These are phyloP conservation scores for Lanius ludovicianus DNA, from an alignment of 2,113 vertebrate genomes.

Conservation along the genomic window DNA sequence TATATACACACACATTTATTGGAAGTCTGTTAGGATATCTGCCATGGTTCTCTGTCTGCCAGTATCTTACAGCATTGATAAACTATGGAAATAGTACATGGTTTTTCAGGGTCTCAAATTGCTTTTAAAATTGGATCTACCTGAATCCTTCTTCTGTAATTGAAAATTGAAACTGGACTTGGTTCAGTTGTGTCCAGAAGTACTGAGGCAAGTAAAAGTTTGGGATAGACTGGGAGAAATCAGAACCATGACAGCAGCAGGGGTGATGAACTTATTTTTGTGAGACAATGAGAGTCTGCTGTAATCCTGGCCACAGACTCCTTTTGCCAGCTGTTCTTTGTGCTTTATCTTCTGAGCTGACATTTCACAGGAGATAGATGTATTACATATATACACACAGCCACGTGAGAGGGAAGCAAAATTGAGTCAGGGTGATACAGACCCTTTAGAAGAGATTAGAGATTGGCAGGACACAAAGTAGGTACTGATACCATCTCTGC, in stretches of 20 bases:
- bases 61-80: not conserved
- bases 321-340: not conserved
- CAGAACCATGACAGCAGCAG: not conserved
- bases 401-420: not conserved
- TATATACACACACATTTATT: not conserved
- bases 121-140: not conserved
- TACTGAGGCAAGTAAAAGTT: not conserved
- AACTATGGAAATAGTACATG: not conserved
- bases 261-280: conserved; percentile 23
- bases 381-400: not conserved
- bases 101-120: not conserved
- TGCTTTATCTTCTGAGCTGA: conserved; percentile 3
- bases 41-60: not conserved
- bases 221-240: not conserved
- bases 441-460: not conserved
- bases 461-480: not conserved
- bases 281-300: not conserved
- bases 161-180: not conserved
- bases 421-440: not conserved
- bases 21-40: not conserved
- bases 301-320: not conserved
- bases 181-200: not conserved
- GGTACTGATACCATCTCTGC: not conserved
- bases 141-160: not conserved
- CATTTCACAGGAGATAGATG: not conserved